Conservation (phyloP, 2,797 vertebrate genomes). For the Microchirus variegatus region DNA sequence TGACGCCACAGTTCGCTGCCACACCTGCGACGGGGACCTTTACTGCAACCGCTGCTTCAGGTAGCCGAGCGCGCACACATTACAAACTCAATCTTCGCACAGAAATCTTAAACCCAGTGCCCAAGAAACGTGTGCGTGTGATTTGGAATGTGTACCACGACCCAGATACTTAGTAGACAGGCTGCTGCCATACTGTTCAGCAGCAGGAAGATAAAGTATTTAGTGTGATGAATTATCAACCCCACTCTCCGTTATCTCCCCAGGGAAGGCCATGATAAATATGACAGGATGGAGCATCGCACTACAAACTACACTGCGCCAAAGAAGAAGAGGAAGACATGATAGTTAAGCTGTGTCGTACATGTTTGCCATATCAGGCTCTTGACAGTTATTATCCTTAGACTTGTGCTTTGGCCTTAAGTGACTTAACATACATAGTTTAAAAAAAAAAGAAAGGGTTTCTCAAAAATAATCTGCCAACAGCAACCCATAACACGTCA, state of each 20-base stretch:
- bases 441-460: neutral
- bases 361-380: constrained; percentile 21
- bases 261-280: constrained; percentile 95
- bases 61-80: constrained; percentile 72
- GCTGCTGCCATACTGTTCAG: constrained; percentile 63
- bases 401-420: constrained; percentile 42
- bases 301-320: constrained; percentile 84
- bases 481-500: constrained; percentile 3
- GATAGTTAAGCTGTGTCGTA: constrained; percentile 46
- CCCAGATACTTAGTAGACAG: constrained; percentile 63
- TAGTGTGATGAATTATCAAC: constrained; percentile 76
- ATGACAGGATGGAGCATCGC: constrained; percentile 91
- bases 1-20: constrained; percentile 89
- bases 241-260: constrained; percentile 52
- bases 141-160: constrained; percentile 62
- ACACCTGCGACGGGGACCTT: constrained; percentile 91
- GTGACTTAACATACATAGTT: constrained; percentile 31
- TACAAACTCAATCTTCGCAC: constrained; percentile 9
- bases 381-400: constrained; percentile 35
- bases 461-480: constrained; percentile 20
- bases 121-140: constrained; percentile 33
- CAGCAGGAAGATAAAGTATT: constrained; percentile 77
- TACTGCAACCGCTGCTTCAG: constrained; percentile 94
- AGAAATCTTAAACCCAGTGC: constrained; percentile 24
- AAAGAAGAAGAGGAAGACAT: constrained; percentile 78